Evolutionary conservation across 2,113 vertebrate species (phyloP), one percentile per base, ranked within the genome.

Genomic region (Zosterops hypoxanthus): DNA sequence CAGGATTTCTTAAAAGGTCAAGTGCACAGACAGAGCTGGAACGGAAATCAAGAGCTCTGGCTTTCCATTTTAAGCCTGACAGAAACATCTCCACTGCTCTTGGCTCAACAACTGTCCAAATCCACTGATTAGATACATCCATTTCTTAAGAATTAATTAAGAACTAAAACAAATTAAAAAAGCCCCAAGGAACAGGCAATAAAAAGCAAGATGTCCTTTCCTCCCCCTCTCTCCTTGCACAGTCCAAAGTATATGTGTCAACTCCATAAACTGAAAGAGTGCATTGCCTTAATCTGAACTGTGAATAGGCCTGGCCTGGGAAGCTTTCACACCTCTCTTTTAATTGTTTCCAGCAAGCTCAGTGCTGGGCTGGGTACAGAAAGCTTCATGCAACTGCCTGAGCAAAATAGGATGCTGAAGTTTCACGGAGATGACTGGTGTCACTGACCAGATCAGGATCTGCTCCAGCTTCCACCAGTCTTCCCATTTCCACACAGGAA

Each of bases 81-180:
- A 83, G 69, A 87, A 93, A 63, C 69, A 59, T 81, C 56, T 88
- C 82, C 50, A 60, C 19, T 64, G 69, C 52, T 77, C 15, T 8
- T 93, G 82, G 87, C 79, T 94, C 82, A 88, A 59, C 23, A 82
- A 66, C 55, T 78, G 56, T 56, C 85, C 82, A 95, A 90, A 64
- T 8, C 28, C 72, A 57, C 82, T 86, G 92, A 96, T 88, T 78
- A 95, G 82, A 86, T 50, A 63, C 12, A 92, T 76, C 70, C 23
- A 80, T 81, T 93, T 77, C 71, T 94, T 52, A 81, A 80, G 64
- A 85, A 91, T 50, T 77, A 90, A 95, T 94, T 55, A 96, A 71
- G 49, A 83, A 88, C 36, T 75, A 60, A 92, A 94, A 55, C 34
- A 93, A 94, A 87, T 17, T 0, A 0, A 13, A 65, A 90, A 78